phyloP scores from a whole-genome alignment of 2,797 vertebrate species.

The Ptychadena robeensis region DNA sequence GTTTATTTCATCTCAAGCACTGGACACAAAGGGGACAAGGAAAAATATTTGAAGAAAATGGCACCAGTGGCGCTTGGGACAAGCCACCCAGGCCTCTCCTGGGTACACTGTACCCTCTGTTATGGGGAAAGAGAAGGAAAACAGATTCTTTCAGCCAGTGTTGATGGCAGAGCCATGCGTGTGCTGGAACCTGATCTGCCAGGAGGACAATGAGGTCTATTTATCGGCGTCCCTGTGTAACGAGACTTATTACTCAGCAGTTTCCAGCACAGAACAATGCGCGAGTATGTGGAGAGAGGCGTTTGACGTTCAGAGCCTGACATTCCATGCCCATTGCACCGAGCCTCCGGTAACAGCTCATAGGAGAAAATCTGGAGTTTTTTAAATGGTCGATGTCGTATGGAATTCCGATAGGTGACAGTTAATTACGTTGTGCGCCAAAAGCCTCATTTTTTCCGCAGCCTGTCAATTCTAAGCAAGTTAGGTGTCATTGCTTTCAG shows the following conservation, averaged over 20 bases:
- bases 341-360: not conserved
- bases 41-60: not conserved
- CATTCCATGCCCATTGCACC: not conserved
- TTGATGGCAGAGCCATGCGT: conserved; percentile 17
- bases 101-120: conserved; percentile 21
- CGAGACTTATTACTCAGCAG: conserved; percentile 16
- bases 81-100: not conserved
- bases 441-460: not conserved
- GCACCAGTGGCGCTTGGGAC: not conserved
- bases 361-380: not conserved
- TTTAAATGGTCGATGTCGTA: not conserved
- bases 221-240: not conserved
- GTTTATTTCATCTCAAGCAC: not conserved
- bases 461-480: not conserved
- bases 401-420: not conserved
- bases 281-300: conserved; percentile 19
- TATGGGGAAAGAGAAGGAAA: not conserved
- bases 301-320: not conserved
- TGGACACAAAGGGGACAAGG: not conserved
- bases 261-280: conserved; percentile 34
- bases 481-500: not conserved
- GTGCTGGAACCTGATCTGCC: conserved; percentile 33
- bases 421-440: not conserved
- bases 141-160: not conserved
- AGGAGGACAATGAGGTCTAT: conserved; percentile 43